phyloP scores from a whole-genome alignment of 1,140 invertebrate genomes.

The Oncopeltus fasciatus region DNA sequence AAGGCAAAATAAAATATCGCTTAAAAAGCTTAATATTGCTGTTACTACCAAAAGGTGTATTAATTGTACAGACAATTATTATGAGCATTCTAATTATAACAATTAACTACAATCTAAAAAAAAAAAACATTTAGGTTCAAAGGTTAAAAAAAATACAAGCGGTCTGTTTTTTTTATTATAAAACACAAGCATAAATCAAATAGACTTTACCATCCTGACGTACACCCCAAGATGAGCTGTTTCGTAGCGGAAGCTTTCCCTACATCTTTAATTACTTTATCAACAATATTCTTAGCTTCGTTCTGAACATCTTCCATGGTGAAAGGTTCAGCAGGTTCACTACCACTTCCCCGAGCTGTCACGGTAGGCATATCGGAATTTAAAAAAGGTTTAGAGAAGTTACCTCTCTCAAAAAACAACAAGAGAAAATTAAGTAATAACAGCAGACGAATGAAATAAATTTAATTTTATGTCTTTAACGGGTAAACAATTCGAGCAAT shows the following conservation, averaged over 20 bases:
- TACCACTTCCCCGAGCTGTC: background rate
- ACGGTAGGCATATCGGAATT: slow-evolving; percentile 1
- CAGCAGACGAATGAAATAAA: too few species aligned
- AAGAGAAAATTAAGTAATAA: too few species aligned
- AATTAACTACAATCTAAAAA: background rate
- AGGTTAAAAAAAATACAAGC: background rate
- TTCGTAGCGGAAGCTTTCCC: slow-evolving; percentile 70
- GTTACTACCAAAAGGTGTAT: too few species aligned
- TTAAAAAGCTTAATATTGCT: too few species aligned
- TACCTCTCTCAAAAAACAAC: too few species aligned
- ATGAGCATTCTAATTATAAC: background rate
- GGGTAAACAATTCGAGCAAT: too few species aligned
- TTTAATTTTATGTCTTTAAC: too few species aligned
- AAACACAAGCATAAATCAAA: background rate
- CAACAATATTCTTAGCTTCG: slow-evolving; percentile 49
- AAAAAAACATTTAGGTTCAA: background rate
- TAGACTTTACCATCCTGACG: slow-evolving; percentile 65
- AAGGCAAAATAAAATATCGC: too few species aligned
- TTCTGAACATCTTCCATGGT: slow-evolving; percentile 40
- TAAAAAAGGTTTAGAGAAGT: too few species aligned
- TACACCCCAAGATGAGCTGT: slow-evolving; percentile 70
- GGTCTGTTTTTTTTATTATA: background rate
- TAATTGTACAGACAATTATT: too few species aligned
- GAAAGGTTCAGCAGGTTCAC: slow-evolving; percentile 28
- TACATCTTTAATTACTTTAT: slow-evolving; percentile 59